These are phyloP conservation scores for Redunca redunca DNA, from an alignment of 2,113 vertebrate genomes.

Conservation along the genomic window DNA sequence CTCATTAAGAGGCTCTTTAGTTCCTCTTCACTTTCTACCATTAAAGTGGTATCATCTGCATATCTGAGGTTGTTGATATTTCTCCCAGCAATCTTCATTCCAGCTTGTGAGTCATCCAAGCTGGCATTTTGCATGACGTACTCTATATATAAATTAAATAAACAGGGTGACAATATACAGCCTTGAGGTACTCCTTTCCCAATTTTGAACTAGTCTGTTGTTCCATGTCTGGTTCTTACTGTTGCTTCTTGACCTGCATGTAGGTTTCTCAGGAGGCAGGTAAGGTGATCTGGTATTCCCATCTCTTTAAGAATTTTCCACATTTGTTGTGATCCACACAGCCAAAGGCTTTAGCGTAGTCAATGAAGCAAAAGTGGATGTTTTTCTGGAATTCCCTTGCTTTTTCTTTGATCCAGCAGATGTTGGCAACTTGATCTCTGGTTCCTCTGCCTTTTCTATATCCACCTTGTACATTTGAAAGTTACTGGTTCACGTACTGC, in stretches of 20 bases:
- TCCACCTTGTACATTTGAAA: neutral
- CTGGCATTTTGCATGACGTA: neutral
- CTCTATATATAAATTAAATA: neutral
- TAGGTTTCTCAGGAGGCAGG: neutral
- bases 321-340: neutral
- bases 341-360: fast-evolving
- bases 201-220: neutral
- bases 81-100: neutral
- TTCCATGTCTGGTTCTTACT: neutral
- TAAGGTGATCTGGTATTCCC: neutral
- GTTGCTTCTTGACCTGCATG: neutral
- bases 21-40: neutral
- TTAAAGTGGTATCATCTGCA: neutral
- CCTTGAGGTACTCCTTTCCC: neutral
- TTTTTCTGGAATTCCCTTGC: neutral
- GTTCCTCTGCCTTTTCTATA: neutral
- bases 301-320: neutral
- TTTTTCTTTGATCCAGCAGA: neutral
- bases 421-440: neutral
- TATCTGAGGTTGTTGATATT: neutral
- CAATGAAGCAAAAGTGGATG: neutral
- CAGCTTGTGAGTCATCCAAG: neutral
- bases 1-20: neutral
- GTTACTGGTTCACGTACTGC: fast-evolving
- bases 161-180: neutral